These are phyloP conservation scores for Helogale parvula DNA, from an alignment of 2,113 vertebrate species.

Conservation along the genomic window DNA sequence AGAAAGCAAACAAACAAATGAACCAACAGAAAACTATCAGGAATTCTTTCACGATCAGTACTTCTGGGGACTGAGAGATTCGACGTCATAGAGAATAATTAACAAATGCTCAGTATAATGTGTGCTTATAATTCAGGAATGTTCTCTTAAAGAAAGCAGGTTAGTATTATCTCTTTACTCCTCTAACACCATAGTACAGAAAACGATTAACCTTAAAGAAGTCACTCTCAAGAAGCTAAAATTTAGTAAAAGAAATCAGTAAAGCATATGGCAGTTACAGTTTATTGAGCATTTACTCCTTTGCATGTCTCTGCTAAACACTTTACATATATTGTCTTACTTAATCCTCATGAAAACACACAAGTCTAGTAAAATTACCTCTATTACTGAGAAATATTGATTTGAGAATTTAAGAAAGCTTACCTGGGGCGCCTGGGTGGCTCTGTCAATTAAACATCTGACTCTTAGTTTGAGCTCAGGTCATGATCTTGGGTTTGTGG, in stretches of 20 bases:
- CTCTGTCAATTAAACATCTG: too few relatives aligned
- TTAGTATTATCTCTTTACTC: neutral
- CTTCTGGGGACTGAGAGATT: neutral
- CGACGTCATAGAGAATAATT: neutral
- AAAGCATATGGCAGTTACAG: neutral
- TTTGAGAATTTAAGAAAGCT: slow-evolving; percentile 1
- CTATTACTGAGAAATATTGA: neutral
- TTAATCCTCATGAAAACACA: neutral
- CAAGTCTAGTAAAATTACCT: neutral
- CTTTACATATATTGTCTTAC: neutral
- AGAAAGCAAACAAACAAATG: slow-evolving; percentile 2
- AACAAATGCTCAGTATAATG: neutral
- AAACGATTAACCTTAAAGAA: neutral
- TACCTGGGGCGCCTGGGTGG: neutral
- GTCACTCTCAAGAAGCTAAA: neutral
- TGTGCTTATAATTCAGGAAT: neutral
- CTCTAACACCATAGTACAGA: neutral
- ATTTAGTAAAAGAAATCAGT: slow-evolving; percentile 14
- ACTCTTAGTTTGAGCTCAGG: too few relatives aligned
- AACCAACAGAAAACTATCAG: neutral
- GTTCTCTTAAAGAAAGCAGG: neutral
- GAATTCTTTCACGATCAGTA: neutral
- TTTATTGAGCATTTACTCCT: neutral
- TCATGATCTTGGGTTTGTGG: too few relatives aligned
- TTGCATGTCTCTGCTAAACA: neutral